Conservation (phyloP, 1,140 invertebrate genomes). For the Drosophila navojoa region DNA sequence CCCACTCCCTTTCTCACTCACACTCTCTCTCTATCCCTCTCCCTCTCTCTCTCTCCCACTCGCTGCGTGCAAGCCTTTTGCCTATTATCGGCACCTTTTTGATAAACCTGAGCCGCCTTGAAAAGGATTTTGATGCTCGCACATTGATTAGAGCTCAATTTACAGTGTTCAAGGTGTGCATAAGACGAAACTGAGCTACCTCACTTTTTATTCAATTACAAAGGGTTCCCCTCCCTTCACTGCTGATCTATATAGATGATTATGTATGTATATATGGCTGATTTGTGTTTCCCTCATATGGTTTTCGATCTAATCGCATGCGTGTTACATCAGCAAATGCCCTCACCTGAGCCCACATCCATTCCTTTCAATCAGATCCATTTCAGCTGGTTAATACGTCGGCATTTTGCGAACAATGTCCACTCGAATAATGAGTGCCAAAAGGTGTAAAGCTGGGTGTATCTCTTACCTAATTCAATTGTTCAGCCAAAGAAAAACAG, state of each 20-base stretch:
- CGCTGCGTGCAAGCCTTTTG: slow-evolving; percentile 63
- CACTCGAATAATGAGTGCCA: not conserved
- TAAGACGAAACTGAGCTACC: slow-evolving; percentile 48
- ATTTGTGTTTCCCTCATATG: slow-evolving; percentile 52
- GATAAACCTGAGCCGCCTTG: slow-evolving; percentile 71
- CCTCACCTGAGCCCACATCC: slow-evolving; percentile 40
- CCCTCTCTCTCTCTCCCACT: not conserved
- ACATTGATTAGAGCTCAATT: slow-evolving; percentile 70
- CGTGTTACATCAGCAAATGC: slow-evolving; percentile 29
- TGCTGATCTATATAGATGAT: too few relatives aligned
- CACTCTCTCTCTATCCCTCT: not conserved
- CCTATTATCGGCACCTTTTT: slow-evolving; percentile 80
- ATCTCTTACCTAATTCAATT: slow-evolving; percentile 20
- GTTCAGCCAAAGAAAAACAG: not conserved
- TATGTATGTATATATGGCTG: slow-evolving; percentile 24
- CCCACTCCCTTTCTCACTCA: too few relatives aligned
- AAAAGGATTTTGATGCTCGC: slow-evolving; percentile 56
- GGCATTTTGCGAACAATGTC: slow-evolving; percentile 7
- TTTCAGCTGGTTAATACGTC: slow-evolving; percentile 1
- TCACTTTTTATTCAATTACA: slow-evolving; percentile 57
- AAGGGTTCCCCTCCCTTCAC: slow-evolving; percentile 18
- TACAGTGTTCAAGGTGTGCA: slow-evolving; percentile 60
- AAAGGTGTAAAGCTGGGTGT: slow-evolving; percentile 16
- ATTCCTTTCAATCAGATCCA: slow-evolving; percentile 2
- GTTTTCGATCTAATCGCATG: slow-evolving; percentile 56